Evolutionary conservation across 1,140 invertebrate genomes (phyloP).

Genomic region (Pseudomyrmex pallidus): DNA sequence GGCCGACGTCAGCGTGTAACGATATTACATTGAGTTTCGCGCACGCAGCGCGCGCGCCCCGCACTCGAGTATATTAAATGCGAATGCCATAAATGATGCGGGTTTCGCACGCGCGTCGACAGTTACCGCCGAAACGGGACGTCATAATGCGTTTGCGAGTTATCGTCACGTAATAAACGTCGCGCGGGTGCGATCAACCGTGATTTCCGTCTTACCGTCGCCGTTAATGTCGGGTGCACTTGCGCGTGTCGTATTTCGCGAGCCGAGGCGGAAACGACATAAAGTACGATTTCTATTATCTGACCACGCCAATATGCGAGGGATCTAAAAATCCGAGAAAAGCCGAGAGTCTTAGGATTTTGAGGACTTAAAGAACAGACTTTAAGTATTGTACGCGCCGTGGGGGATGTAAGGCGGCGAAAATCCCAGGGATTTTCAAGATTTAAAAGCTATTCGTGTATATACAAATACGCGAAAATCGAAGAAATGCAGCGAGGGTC

Average conservation of each 20-base stretch:
- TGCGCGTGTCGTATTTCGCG: constrained; percentile 9
- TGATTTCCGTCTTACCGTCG: background rate
- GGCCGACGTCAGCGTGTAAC: constrained; percentile 37
- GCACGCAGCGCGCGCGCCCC: background rate
- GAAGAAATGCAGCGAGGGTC: background rate
- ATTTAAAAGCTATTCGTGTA: constrained; percentile 25
- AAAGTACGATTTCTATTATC: constrained; percentile 25
- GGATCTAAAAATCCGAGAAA: constrained; percentile 8
- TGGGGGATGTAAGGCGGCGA: background rate
- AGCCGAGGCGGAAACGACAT: background rate
- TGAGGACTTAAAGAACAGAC: constrained; percentile 18
- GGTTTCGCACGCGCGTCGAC: constrained; percentile 13
- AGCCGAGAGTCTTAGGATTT: constrained; percentile 24
- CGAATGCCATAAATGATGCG: constrained; percentile 52
- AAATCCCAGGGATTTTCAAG: background rate
- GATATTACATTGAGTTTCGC: constrained; percentile 54
- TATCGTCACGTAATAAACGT: constrained; percentile 42
- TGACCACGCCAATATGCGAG: constrained; percentile 17
- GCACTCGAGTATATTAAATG: constrained; percentile 55
- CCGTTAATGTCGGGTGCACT: background rate
- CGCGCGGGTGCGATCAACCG: background rate
- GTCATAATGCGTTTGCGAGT: background rate
- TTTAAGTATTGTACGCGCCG: constrained; percentile 1
- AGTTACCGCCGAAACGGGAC: constrained; percentile 49
- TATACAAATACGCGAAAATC: background rate